These are phyloP conservation scores for Nesoenas mayeri DNA, from an alignment of 2,113 vertebrate genomes.

Conservation along the genomic window DNA sequence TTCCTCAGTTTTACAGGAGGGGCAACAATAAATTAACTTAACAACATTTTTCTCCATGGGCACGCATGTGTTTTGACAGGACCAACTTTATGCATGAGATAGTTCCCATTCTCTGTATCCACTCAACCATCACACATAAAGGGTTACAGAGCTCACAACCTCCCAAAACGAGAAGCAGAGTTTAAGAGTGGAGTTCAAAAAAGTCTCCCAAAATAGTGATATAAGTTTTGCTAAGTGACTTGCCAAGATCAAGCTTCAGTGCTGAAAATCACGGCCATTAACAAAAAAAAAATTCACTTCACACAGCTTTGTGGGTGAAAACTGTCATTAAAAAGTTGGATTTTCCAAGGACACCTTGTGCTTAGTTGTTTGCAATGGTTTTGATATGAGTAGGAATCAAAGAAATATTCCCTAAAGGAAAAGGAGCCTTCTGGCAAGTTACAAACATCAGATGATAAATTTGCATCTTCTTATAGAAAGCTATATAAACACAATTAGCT, in stretches of 20 bases:
- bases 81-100: background rate
- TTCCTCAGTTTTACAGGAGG: background rate
- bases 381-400: slow-evolving; percentile 10
- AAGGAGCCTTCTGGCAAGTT: background rate
- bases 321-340: background rate
- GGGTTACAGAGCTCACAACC: background rate
- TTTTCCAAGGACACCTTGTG: slow-evolving; percentile 42
- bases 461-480: slow-evolving; percentile 14
- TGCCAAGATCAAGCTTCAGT: background rate
- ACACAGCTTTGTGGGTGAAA: background rate
- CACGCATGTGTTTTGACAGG: background rate
- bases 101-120: background rate
- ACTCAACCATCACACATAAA: background rate
- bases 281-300: background rate
- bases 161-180: background rate
- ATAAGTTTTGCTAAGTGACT: background rate
- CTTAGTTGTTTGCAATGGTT: background rate
- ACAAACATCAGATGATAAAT: slow-evolving; percentile 28
- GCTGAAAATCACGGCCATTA: background rate
- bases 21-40: background rate
- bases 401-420: slow-evolving; percentile 28
- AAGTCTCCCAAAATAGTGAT: background rate
- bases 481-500: slow-evolving; percentile 16
- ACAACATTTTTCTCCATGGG: background rate
- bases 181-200: background rate